Base-by-base conservation (phyloP, 1,140 invertebrate genomes). In the Atopsyche davidsoni region DNA sequence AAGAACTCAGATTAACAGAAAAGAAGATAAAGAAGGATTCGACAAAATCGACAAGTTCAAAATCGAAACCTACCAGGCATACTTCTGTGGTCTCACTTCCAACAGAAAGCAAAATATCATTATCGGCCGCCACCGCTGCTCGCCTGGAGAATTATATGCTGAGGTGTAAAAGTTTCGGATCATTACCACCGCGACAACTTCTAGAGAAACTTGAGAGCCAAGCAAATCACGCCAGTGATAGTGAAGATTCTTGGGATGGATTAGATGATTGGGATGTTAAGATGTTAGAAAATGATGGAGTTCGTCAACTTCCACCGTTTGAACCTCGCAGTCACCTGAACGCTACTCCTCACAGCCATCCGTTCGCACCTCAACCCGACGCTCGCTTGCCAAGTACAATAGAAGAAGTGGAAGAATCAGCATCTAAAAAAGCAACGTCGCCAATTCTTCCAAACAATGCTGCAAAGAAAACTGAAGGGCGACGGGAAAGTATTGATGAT, bases 201-300 rank as follows among this genome's bases (percentile, higher is more conserved):
- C 25, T 64, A 6, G 63, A 59, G 34, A 60, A 60, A 39, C 39
- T 65, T 24, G 40, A 57, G 45, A 34, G 58, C 24, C 45, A 56
- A n/a, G 47, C 39, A 21, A 36, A 55, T 19, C 46, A 21, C 17
- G 49, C 23, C 19, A 50, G 36, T 34, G 60, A 60, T 48, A 56
- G 60, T 25, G 66, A 63, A 44, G 66, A 66, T 49, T 65, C 64
- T 28, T 55, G 61, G 46, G 59, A 58, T 43, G 63, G 62, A 46
- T 50, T 59, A 16, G 59, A 66, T 47, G 63, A 64, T 49, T 66
- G 64, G 63, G 61, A 64, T 31, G 32, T 66, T 14, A 50, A 52
- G 14, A 54, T 62, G 19, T 48, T 58, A 16, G 59, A 57, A 51
- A 52, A 60, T 55, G 57, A 57, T 13, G 39, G 19, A 13, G 13